Percentiles rank a stretch among this genome's conserved stretches.
phyloP scores from a whole-genome alignment of 2,888 invertebrate genomes.

The Apamea anceps region DNA sequence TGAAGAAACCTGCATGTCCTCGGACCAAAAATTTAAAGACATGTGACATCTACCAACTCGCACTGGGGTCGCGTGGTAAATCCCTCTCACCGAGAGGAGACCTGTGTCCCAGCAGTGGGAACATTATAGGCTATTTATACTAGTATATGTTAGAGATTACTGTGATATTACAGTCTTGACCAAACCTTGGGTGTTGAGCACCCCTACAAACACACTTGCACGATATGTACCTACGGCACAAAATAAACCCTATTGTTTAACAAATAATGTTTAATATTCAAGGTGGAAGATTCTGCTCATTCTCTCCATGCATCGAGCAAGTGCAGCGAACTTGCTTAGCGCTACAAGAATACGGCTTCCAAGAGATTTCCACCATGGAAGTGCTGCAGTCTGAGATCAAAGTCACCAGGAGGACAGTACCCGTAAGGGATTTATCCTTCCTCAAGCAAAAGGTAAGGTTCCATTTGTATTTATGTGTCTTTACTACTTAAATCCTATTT shows the following conservation, averaged over 20 bases:
- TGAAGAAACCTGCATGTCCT: no score
- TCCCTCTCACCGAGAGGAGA: no score
- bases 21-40: no score
- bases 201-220: background rate
- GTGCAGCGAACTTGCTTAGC: slow-evolving; percentile 96
- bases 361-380: slow-evolving; percentile 96
- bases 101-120: no score
- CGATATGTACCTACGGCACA: background rate
- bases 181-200: background rate
- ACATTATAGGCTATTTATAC: no score
- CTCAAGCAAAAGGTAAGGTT: slow-evolving; percentile 91
- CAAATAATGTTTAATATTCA: slow-evolving; percentile 50
- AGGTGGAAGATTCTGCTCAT: slow-evolving; percentile 98
- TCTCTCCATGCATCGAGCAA: slow-evolving; percentile 99
- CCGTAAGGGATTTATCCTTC: slow-evolving; percentile 93
- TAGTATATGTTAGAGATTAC: background rate
- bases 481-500: background rate
- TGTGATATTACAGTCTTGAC: no score
- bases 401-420: slow-evolving; percentile 92
- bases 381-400: slow-evolving; percentile 95
- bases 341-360: slow-evolving; percentile 94
- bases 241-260: background rate
- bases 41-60: no score
- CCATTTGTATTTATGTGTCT: background rate
- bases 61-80: no score